These are phyloP conservation scores for Hydractinia symbiolongicarpus DNA, from an alignment of 30 jellyfish, hydroid and myxozoan genomes.

Conservation along the genomic window DNA sequence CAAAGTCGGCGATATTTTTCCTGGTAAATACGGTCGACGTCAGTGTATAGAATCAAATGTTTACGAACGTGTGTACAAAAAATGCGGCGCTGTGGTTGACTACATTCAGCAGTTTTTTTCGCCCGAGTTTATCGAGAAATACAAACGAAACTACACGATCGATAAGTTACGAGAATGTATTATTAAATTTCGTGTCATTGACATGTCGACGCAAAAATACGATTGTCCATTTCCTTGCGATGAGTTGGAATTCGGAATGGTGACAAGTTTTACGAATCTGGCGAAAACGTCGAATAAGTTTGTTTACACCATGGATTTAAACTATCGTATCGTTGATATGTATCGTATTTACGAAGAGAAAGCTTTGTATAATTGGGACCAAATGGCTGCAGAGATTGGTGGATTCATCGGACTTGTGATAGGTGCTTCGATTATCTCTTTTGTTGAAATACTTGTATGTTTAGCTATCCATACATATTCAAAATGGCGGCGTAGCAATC, in stretches of 20 bases:
- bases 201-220: background rate
- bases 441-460: slow-evolving; percentile 12
- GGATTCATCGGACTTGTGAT: slow-evolving; percentile 18
- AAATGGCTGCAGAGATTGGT: slow-evolving; percentile 22
- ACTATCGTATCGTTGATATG: slow-evolving; percentile 2
- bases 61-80: background rate
- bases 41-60: slow-evolving; percentile 6
- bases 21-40: slow-evolving; percentile 15
- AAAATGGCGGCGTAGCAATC: no score
- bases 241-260: background rate
- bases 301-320: slow-evolving; percentile 8
- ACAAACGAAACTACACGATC: background rate
- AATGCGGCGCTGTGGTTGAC: slow-evolving; percentile 1
- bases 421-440: slow-evolving; percentile 20
- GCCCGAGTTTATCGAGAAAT: background rate
- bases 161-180: background rate
- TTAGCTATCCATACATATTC: background rate
- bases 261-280: background rate
- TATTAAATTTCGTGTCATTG: background rate
- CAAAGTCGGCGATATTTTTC: slow-evolving; percentile 8
- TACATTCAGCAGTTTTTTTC: background rate
- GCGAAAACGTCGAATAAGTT: background rate
- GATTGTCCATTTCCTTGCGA: slow-evolving; percentile 22
- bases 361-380: slow-evolving; percentile 22
- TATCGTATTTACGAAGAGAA: slow-evolving; percentile 10